These are phyloP conservation scores for Trichacis sp. DNA, from an alignment of 2,888 invertebrate genomes.

Conservation along the genomic window DNA sequence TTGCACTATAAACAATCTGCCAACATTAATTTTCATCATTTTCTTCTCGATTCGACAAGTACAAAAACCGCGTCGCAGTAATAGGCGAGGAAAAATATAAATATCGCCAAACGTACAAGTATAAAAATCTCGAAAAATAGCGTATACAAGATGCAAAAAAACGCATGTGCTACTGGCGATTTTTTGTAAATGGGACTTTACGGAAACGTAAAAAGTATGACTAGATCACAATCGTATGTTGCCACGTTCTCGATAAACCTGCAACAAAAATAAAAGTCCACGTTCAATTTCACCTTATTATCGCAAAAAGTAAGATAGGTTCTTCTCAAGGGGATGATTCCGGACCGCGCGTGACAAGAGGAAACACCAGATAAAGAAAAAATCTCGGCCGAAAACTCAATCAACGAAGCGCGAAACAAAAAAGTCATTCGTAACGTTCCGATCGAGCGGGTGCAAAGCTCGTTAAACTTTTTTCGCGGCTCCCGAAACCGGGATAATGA, in stretches of 20 bases:
- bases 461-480: conserved; percentile 6
- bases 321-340: conserved; percentile 66
- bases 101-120: neutral
- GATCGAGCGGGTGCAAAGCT: conserved; percentile 19
- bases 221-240: conserved; percentile 61
- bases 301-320: conserved; percentile 42
- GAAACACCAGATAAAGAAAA: conserved; percentile 16
- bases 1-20: conserved; percentile 31
- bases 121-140: conserved; percentile 2
- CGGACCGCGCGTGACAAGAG: no score
- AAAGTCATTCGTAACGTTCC: conserved; percentile 12
- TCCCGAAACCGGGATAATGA: conserved; percentile 23
- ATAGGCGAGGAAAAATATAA: neutral
- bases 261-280: conserved; percentile 48
- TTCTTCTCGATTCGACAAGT: no score
- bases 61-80: no score
- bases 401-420: conserved; percentile 10
- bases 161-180: conserved; percentile 20
- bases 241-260: conserved; percentile 44
- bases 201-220: conserved; percentile 47
- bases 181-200: neutral
- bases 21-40: no score
- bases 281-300: conserved; percentile 25
- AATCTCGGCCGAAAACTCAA: neutral
- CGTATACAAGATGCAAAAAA: conserved; percentile 14